Conservation (phyloP, 2,797 vertebrate genomes). For the Chelon labrosus region DNA sequence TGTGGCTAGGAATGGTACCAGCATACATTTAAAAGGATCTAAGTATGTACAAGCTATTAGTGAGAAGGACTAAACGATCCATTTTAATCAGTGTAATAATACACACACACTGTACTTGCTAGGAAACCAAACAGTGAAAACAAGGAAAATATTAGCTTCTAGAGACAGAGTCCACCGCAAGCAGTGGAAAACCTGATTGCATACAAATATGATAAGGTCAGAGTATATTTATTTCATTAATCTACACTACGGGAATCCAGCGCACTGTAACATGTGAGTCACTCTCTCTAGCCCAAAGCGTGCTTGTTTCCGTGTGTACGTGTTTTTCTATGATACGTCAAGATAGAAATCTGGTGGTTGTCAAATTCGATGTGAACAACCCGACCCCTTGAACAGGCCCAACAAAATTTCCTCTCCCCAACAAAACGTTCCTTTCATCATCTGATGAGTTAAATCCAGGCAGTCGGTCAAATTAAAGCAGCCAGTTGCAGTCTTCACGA, state of each 20-base stretch:
- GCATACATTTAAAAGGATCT: neutral
- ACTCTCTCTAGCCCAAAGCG: constrained; percentile 29
- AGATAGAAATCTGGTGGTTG: constrained; percentile 58
- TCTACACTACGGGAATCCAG: constrained; percentile 26
- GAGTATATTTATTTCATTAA: constrained; percentile 45
- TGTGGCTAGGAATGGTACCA: constrained; percentile 63
- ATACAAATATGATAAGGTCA: constrained; percentile 32
- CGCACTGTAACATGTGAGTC: constrained; percentile 17
- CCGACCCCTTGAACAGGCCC: constrained; percentile 28
- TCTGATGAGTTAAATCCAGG: constrained; percentile 60
- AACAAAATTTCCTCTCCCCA: constrained; percentile 38
- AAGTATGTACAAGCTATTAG: neutral
- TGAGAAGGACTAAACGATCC: constrained; percentile 21
- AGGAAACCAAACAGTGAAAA: constrained; percentile 35
- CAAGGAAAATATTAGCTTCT: constrained; percentile 18
- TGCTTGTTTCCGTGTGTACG: constrained; percentile 48
- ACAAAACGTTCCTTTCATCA: constrained; percentile 59
- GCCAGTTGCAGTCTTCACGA: constrained; percentile 33
- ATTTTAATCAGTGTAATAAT: constrained; percentile 30
- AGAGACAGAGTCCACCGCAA: constrained; percentile 18
- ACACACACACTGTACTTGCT: neutral
- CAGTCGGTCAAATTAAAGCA: constrained; percentile 30
- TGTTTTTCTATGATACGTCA: constrained; percentile 37
- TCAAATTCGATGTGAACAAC: constrained; percentile 46
- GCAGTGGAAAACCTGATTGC: constrained; percentile 54